phyloP scores from a whole-genome alignment of 1,140 invertebrate genomes.

The Trypoxylus dichotomus region DNA sequence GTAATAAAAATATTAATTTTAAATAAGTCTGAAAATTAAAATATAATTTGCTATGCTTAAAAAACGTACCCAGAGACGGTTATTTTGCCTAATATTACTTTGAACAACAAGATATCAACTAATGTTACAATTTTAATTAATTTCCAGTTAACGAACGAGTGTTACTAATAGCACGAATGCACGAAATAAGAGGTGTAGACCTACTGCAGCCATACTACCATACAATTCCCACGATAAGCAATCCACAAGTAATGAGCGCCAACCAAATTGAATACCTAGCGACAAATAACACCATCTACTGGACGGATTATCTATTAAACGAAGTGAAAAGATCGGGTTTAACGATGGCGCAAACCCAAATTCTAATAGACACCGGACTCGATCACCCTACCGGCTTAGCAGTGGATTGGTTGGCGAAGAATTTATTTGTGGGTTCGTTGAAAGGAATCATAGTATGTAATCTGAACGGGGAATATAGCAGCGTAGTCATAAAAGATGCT shows the following conservation, averaged over 20 bases:
- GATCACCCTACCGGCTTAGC: slow-evolving; percentile 63
- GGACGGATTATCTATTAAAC: slow-evolving; percentile 74
- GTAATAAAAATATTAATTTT: too few species aligned
- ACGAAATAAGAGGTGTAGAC: slow-evolving; percentile 84
- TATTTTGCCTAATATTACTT: too few species aligned
- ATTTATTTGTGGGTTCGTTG: slow-evolving; percentile 69
- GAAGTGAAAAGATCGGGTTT: slow-evolving; percentile 73
- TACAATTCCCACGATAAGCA: slow-evolving; percentile 75
- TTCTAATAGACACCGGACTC: slow-evolving; percentile 74
- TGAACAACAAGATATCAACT: background rate
- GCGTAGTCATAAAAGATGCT: slow-evolving; percentile 50
- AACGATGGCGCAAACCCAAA: slow-evolving; percentile 66
- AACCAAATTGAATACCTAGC: slow-evolving; percentile 71
- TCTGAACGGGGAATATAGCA: slow-evolving; percentile 71
- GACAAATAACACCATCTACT: slow-evolving; percentile 70
- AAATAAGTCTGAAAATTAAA: too few species aligned
- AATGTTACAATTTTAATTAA: slow-evolving; percentile 26
- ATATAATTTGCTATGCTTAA: too few species aligned
- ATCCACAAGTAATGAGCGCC: slow-evolving; percentile 67
- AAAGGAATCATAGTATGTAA: slow-evolving; percentile 68
- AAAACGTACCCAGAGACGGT: too few species aligned
- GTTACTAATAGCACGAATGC: slow-evolving; percentile 70
- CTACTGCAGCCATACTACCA: slow-evolving; percentile 72
- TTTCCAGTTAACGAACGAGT: slow-evolving; percentile 73
- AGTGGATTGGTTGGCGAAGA: slow-evolving; percentile 75